phyloP scores from a whole-genome alignment of 2,797 vertebrate genomes.

The Adrianichthys oophorus region DNA sequence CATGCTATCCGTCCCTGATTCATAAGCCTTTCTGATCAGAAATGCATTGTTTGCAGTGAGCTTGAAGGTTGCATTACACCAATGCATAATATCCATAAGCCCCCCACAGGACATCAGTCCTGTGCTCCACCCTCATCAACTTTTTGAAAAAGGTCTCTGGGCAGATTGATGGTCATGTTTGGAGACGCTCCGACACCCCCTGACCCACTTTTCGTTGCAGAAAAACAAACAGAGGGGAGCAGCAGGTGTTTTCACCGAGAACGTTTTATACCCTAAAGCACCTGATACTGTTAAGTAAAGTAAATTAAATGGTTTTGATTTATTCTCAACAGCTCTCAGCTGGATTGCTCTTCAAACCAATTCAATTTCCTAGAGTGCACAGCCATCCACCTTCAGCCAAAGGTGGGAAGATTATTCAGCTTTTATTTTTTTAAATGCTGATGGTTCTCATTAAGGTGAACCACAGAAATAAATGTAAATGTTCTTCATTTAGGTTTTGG shows the following conservation, averaged over 20 bases:
- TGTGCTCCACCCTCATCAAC: no score
- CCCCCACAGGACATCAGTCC: not conserved
- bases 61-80: not conserved
- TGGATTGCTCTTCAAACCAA: conserved; percentile 6
- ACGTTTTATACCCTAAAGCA: not conserved
- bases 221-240: not conserved
- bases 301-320: conserved; percentile 6
- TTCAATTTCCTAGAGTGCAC: conserved; percentile 4
- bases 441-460: no score
- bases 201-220: not conserved
- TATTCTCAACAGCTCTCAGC: conserved; percentile 2
- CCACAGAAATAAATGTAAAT: no score
- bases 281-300: not conserved
- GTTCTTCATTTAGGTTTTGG: no score
- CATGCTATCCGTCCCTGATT: no score
- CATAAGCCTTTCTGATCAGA: not conserved
- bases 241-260: no score
- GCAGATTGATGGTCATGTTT: not conserved
- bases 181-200: not conserved
- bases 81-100: not conserved
- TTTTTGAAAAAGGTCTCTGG: not conserved
- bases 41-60: not conserved
- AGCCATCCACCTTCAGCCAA: not conserved
- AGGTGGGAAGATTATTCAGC: not conserved
- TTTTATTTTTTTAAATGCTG: not conserved